Evolutionary conservation across 2,888 invertebrate genomes (phyloP), one percentile per base, ranked within the genome.

Genomic region (Drosophila suboccidentalis): DNA sequence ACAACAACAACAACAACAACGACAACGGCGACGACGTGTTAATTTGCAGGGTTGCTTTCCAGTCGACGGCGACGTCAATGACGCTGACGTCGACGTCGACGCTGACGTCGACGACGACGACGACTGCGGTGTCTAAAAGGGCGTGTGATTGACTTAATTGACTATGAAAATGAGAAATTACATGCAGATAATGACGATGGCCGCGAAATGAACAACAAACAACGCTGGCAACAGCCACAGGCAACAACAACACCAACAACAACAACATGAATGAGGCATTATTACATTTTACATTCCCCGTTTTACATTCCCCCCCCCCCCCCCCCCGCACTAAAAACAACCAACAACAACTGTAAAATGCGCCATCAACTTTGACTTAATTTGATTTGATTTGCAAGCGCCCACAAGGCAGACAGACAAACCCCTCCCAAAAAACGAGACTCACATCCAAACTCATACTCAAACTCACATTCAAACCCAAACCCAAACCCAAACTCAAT

Each of bases 61-160:
- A 29, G 29, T 8, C 41, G 38, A 32, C 44, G 71, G 55, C 65
- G 39, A 62, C 63, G 66, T 44, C 54, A 53, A 22, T 22, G 22
- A 29, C 9, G 26, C 5, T 41, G 71, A 53, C 63, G 39, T 58
- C 61, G 66, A 41, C 15, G 50, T 19, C 43, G 19, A 26, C 26
- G 26, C 4, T 41, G 71, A 53, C 63, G 39, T 58, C 61, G 66
- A 41, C 15, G 50, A 26, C 39, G 53, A 0, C 9, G 34, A 26
- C 49, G 67, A 29, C 79, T 86, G 81, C 89, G 87, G 90, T 90
- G 87, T 83, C 85, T 88, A 90, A 92, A 92, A 91, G 92, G 92
- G 92, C 92, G 92, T 92, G 92, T 92, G 92, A 92, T 92, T 92
- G 92, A 92, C 92, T 92, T 92, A 92, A 92, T 92, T 92, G 92